Evolutionary conservation across 2,888 invertebrate genomes (phyloP).

Genomic region (Calephelis perditalis): DNA sequence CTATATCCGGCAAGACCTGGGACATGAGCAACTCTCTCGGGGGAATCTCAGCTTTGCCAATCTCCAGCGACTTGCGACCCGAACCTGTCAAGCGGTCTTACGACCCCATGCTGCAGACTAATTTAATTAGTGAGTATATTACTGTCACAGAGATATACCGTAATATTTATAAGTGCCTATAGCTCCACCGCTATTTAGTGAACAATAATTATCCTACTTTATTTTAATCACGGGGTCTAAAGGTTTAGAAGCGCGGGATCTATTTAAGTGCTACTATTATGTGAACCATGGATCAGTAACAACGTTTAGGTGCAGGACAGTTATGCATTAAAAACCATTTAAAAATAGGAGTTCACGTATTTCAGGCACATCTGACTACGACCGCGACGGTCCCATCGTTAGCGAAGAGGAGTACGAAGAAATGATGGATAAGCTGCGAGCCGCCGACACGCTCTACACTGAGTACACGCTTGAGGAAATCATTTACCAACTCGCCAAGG

Average conservation of each 20-base stretch:
- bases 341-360: neutral
- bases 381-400: conserved; percentile 57
- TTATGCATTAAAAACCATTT: too few species aligned
- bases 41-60: conserved; percentile 47
- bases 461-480: conserved; percentile 88
- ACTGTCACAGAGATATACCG: too few species aligned
- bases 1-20: conserved; percentile 61
- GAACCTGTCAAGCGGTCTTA: conserved; percentile 61
- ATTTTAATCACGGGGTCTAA: too few species aligned
- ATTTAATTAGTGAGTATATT: conserved; percentile 53
- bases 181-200: too few species aligned
- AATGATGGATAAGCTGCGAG: conserved; percentile 81
- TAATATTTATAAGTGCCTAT: too few species aligned
- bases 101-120: conserved; percentile 68
- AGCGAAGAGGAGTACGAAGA: conserved; percentile 82
- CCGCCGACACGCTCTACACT: conserved; percentile 84
- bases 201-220: too few species aligned
- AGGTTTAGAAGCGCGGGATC: too few species aligned
- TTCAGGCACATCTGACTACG: conserved; percentile 66
- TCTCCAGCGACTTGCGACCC: conserved; percentile 53
- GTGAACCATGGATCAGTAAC: too few species aligned
- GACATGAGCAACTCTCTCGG: conserved; percentile 64
- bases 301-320: too few species aligned
- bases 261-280: too few species aligned
- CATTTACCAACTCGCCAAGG: conserved; percentile 88